phyloP scores from a whole-genome alignment of 2,797 vertebrate species.

The Salmo trutta region DNA sequence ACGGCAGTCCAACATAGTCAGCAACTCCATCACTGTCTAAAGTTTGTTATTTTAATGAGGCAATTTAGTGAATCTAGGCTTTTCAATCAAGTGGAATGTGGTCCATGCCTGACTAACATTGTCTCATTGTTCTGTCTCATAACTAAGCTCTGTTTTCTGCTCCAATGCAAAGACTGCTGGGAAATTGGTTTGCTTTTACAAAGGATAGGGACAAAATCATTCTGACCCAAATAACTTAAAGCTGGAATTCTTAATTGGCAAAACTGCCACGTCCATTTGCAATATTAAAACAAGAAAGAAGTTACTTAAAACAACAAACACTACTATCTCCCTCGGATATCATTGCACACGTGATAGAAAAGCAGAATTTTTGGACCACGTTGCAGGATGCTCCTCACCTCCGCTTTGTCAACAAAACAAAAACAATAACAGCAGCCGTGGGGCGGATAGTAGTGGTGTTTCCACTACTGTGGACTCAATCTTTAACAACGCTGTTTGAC shows the following conservation, averaged over 20 bases:
- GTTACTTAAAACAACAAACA: too few relatives aligned
- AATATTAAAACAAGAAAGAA: too few relatives aligned
- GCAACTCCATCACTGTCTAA: constrained; percentile 58
- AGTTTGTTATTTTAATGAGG: constrained; percentile 70
- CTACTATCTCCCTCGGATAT: too few relatives aligned
- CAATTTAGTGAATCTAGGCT: constrained; percentile 71
- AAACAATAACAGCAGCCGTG: too few relatives aligned
- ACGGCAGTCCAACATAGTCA: constrained; percentile 46
- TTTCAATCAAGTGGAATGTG: constrained; percentile 71
- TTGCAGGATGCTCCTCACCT: too few relatives aligned
- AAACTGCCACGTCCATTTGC: too few relatives aligned
- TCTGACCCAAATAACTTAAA: constrained; percentile 60
- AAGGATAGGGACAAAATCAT: constrained; percentile 50
- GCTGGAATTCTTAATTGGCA: too few relatives aligned
- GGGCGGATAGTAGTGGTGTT: too few relatives aligned
- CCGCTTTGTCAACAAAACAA: too few relatives aligned
- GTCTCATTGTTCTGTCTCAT: constrained; percentile 74
- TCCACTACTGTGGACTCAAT: too few relatives aligned
- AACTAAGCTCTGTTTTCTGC: constrained; percentile 70
- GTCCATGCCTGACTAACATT: constrained; percentile 65
- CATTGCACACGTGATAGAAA: too few relatives aligned
- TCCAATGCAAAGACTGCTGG: constrained; percentile 64
- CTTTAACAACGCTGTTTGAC: constrained; percentile 24
- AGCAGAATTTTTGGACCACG: too few relatives aligned
- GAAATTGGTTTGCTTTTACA: constrained; percentile 58